Base-by-base conservation (phyloP, 2,888 invertebrate genomes). In the Scelioninae gen. 1 region DNA sequence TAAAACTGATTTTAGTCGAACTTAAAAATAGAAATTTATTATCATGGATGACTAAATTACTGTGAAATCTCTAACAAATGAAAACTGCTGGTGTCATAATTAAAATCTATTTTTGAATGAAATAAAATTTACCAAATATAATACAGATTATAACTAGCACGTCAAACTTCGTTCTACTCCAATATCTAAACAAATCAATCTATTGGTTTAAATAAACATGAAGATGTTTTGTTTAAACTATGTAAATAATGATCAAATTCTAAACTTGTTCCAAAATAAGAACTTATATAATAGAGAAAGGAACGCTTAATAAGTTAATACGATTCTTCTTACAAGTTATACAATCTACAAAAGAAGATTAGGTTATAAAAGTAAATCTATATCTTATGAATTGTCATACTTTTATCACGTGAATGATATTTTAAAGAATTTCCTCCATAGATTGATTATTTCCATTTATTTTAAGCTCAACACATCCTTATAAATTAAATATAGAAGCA, bases 261-360 rank as follows among this genome's bases (percentile, higher is more conserved):
- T 43, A 43, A 1, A 43, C 29, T 31, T 55, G 31, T 31, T 55
- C 31, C 31, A 13, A 1, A 55, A 55, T 23, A 51, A 47, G 15
- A 16, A 16, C 13, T 38, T 15, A 49, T 15, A 34, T 38, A 55
- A 55, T 55, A 6, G 53, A n/a, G 32, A 55, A 55, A 55, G 53
- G n/a, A 55, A 55, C 32, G 13, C n/a, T 47, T 15, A 47, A 13
- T n/a, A 53, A 29, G 29, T 53, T n/a, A 53, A 53, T n/a, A 31
- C n/a, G 32, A n/a, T 32, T n/a, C 53, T 31, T 53, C 53, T 53
- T 29, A 31, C 31, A 56, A 62, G 62, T 62, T 62, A 62, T 45
- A 62, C 62, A 62, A 62, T 62, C 62, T 62, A 62, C 29, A 45
- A 45, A 45, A 43, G 31, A 13, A 45, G 13, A 45, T 31, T 62